Evolutionary conservation across 2,113 vertebrate species (phyloP).

Genomic region (Galeopterus variegatus): DNA sequence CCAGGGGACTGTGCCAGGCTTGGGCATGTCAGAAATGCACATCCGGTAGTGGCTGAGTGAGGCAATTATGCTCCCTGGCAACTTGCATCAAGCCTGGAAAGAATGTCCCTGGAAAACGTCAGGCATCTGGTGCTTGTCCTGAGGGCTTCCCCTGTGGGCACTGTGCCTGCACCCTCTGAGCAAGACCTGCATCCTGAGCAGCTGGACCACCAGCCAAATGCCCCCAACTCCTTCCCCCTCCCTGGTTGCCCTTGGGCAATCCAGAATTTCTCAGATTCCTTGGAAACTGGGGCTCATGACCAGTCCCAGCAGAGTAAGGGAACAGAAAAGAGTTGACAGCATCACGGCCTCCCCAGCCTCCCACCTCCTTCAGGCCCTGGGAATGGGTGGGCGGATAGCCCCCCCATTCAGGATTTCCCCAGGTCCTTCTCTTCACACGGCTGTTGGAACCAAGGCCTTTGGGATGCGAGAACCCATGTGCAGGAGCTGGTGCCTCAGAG

Average conservation of each 20-base stretch:
- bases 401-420: not conserved
- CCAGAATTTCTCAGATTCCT: not conserved
- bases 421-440: not conserved
- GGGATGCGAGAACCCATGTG: fast-evolving
- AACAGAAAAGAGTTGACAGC: not conserved
- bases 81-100: not conserved
- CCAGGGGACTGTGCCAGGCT: fast-evolving
- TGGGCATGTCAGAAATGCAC: not conserved
- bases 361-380: not conserved
- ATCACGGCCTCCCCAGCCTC: not conserved
- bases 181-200: not conserved
- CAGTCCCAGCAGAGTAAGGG: not conserved
- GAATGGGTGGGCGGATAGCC: too few relatives aligned
- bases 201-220: not conserved
- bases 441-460: not conserved
- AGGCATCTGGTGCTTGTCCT: not conserved
- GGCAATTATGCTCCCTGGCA: not conserved
- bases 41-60: not conserved
- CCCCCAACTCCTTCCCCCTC: not conserved
- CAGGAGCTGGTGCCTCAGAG: not conserved
- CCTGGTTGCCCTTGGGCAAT: not conserved
- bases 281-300: not conserved
- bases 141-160: constrained; percentile 14
- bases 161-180: not conserved
- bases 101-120: not conserved